Evolutionary conservation across 2,797 vertebrate genomes (phyloP), one percentile per base, ranked within the genome.

Genomic region (Lophius americanus): DNA sequence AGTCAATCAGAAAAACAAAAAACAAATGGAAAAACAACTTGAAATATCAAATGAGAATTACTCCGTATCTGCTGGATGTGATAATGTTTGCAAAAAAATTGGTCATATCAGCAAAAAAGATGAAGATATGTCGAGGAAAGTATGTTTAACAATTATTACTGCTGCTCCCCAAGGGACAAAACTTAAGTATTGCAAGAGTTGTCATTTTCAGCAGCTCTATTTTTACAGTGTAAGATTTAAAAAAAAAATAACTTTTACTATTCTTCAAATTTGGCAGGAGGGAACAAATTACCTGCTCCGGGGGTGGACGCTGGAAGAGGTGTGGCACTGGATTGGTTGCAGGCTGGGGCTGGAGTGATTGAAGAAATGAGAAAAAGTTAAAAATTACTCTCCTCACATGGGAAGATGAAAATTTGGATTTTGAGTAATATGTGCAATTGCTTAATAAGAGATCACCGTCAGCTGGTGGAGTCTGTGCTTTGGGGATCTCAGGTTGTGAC

Each of bases 371-470:
- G 5, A 58, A 2, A 60, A 13, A 9, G 47, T 23, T 3, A 0
- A 56, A 60, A 32, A 51, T 9, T 8, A 36, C 36, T 10, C n/a
- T 49, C 9, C 46, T 44, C 3, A 50, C 2, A 39, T 0, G 1
- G 39, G 9, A 58, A 37, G 37, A 42, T 44, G 3, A 48, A 11
- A 12, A 33, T 33, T 35, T 46, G 8, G 12, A 0, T 9, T 3
- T 6, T 14, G 44, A 6, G 46, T 38, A 39, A 44, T 32, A 1
- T 39, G 23, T 23, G 23, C 23, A 23, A 23, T 23, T 23, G 23
- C 23, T 11, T 5, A 10, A 13, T 4, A 23, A 46, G 3, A 2
- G 11, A 90, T 91, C 57, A 93, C 92, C n/a, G 46, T 85, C 76
- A 60, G 47, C 13, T 11, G 85, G 56, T 23, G 79, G 2, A n/a